Conservation (phyloP, 2,888 invertebrate species). For the Lochmaea capreae region DNA sequence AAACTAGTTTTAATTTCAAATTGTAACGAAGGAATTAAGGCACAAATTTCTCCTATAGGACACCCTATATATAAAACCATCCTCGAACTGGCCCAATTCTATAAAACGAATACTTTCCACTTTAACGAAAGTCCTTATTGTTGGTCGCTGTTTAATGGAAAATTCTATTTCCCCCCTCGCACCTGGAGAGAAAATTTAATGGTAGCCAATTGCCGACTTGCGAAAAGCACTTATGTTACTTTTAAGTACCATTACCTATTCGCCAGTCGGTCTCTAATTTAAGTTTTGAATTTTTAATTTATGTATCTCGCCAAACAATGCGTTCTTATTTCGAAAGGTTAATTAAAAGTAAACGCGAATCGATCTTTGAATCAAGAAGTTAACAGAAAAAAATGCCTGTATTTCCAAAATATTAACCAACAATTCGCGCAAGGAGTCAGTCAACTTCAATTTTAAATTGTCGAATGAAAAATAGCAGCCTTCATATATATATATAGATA, state of each 20-base stretch:
- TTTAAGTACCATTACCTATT: slow-evolving; percentile 27
- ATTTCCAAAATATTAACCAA: neutral
- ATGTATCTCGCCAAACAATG: neutral
- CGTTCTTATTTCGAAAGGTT: slow-evolving; percentile 16
- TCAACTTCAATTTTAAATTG: slow-evolving; percentile 7
- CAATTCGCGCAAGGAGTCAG: neutral
- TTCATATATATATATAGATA: neutral
- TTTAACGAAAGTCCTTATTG: slow-evolving; percentile 15
- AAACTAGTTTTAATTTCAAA: too few species aligned
- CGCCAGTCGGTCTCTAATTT: slow-evolving; percentile 28
- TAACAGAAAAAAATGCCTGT: neutral
- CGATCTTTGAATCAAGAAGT: neutral
- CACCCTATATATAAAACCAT: neutral
- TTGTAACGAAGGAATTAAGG: too few species aligned
- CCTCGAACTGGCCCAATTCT: neutral
- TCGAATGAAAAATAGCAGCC: slow-evolving; percentile 1
- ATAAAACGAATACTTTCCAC: slow-evolving; percentile 8
- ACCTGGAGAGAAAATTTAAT: slow-evolving; percentile 33
- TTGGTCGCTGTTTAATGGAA: slow-evolving; percentile 20
- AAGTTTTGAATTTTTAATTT: slow-evolving; percentile 32
- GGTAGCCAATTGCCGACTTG: slow-evolving; percentile 14
- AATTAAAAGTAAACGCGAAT: slow-evolving; percentile 8
- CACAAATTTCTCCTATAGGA: neutral
- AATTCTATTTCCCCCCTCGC: neutral
- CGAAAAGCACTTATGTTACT: slow-evolving; percentile 26